These are phyloP conservation scores for Aegithalos caudatus DNA, from an alignment of 2,113 vertebrate genomes.

Conservation along the genomic window DNA sequence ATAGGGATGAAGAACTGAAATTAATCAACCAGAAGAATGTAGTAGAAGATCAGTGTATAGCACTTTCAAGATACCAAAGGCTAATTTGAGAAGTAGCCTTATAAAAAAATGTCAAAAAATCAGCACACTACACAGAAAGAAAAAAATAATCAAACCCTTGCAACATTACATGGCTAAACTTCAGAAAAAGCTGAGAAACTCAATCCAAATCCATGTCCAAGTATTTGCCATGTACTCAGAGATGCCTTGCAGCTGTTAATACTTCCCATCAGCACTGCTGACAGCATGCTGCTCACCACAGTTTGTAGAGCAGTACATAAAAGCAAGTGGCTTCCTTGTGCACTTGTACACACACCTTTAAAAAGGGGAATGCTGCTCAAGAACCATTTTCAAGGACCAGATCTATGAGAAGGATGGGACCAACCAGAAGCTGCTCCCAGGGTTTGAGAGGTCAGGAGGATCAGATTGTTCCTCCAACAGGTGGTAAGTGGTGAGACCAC, in stretches of 20 bases:
- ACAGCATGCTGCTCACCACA: rapidly evolving
- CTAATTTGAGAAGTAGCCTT: background rate
- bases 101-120: background rate
- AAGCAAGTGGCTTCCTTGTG: background rate
- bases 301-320: background rate
- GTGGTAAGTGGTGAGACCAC: no score
- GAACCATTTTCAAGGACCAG: background rate
- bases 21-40: background rate
- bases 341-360: background rate
- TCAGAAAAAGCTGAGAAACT: background rate
- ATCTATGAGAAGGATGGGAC: background rate
- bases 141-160: background rate
- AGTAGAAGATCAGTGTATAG: background rate
- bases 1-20: background rate
- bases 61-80: background rate
- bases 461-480: background rate
- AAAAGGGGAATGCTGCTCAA: background rate
- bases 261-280: background rate
- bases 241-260: background rate
- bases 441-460: background rate
- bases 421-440: background rate
- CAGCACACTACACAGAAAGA: background rate
- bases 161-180: background rate
- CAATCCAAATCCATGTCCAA: background rate
- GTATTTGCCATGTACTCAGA: background rate